Evolutionary conservation across 2,797 vertebrate species (phyloP).

Genomic region (Pangasius larnaudii): DNA sequence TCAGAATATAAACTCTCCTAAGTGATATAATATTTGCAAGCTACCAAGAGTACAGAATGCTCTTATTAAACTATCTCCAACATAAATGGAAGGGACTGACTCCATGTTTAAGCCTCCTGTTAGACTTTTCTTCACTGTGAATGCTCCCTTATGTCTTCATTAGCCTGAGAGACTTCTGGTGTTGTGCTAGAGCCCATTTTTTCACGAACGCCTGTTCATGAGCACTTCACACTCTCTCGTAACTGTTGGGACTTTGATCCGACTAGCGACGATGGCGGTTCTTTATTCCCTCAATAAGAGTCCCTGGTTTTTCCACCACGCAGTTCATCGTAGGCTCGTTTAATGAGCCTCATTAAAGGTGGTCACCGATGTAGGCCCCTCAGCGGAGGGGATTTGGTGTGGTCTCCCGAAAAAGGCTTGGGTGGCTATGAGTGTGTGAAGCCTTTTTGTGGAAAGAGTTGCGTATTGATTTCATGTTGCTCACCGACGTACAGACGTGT

Average conservation of each 20-base stretch:
- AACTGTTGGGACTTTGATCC: constrained; percentile 49
- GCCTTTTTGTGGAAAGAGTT: constrained; percentile 68
- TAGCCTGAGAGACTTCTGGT: constrained; percentile 44
- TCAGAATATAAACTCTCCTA: neutral
- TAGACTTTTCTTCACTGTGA: constrained; percentile 2
- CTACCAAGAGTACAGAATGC: neutral
- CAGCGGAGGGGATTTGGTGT: constrained; percentile 63
- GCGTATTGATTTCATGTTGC: constrained; percentile 55
- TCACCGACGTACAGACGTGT: neutral
- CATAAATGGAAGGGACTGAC: neutral
- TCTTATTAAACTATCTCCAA: neutral
- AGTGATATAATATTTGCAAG: neutral
- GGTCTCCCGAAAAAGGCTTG: constrained; percentile 66
- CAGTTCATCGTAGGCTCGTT: constrained; percentile 62
- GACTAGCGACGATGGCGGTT: constrained; percentile 36
- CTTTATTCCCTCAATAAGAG: constrained; percentile 1
- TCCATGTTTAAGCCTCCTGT: neutral
- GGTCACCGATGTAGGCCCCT: constrained; percentile 53
- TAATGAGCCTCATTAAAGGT: constrained; percentile 69
- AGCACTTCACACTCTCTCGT: constrained; percentile 45
- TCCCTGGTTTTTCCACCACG: constrained; percentile 43
- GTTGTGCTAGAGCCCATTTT: constrained; percentile 25
- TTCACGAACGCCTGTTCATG: constrained; percentile 25
- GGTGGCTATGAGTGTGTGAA: constrained; percentile 69
- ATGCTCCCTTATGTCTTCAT: constrained; percentile 51